These are phyloP conservation scores for Esox niger DNA, from an alignment of 2,113 vertebrate genomes.

Conservation along the genomic window DNA sequence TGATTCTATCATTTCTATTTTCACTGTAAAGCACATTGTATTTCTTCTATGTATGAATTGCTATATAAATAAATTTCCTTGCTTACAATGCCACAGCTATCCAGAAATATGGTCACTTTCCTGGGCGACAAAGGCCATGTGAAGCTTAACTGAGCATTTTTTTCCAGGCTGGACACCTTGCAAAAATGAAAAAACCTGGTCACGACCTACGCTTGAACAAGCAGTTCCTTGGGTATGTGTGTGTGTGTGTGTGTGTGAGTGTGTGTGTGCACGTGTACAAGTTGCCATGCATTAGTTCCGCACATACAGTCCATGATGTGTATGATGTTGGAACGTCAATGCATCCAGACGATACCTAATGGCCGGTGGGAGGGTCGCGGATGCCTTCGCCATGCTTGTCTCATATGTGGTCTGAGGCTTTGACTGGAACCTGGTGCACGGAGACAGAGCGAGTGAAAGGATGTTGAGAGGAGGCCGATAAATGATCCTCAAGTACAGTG, in stretches of 20 bases:
- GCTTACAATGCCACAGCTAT: conserved; percentile 52
- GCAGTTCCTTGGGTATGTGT: no score
- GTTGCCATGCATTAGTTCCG: background rate
- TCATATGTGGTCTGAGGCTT: conserved; percentile 12
- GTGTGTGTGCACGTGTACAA: background rate
- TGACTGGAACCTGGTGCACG: conserved; percentile 3
- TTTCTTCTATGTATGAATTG: no score
- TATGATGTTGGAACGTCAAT: background rate
- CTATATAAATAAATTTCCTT: no score
- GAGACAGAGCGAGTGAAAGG: no score
- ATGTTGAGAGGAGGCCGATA: background rate
- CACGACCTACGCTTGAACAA: background rate
- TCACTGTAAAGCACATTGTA: no score
- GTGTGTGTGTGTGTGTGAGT: background rate
- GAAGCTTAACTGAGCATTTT: background rate
- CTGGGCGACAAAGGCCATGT: conserved; percentile 9
- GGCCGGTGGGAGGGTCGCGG: conserved; percentile 8
- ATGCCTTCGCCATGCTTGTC: conserved; percentile 36
- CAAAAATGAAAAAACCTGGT: background rate
- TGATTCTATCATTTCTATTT: no score
- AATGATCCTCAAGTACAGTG: background rate
- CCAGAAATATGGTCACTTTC: conserved; percentile 42
- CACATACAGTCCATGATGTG: no score
- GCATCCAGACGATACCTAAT: conserved; percentile 21
- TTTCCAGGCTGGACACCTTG: background rate